These are phyloP conservation scores for Mycteria americana DNA, from an alignment of 2,797 vertebrate species.

Conservation along the genomic window DNA sequence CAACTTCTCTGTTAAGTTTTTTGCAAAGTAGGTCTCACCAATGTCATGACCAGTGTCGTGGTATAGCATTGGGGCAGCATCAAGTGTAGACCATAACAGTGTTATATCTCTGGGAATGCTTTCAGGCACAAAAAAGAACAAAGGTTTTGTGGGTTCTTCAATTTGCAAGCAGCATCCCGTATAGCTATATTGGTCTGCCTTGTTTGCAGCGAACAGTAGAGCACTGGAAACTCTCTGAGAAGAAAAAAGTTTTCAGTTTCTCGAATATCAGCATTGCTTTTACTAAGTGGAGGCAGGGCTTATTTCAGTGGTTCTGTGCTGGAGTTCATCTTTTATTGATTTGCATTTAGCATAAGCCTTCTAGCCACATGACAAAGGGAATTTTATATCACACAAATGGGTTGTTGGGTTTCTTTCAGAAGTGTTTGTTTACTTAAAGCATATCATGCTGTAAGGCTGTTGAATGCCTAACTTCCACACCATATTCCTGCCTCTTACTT, in stretches of 20 bases:
- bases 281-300: background rate
- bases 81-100: background rate
- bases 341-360: background rate
- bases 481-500: background rate
- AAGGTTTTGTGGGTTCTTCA: background rate
- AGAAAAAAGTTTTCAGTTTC: background rate
- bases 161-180: background rate
- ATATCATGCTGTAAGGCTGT: background rate
- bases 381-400: background rate
- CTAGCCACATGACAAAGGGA: background rate
- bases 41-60: background rate
- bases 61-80: background rate
- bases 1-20: background rate
- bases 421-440: background rate
- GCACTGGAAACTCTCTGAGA: background rate
- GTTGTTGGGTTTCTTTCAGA: background rate
- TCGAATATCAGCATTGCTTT: background rate
- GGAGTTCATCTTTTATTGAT: background rate
- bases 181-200: background rate
- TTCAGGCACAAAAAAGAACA: background rate
- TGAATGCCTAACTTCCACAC: background rate
- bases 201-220: background rate
- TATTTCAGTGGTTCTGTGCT: background rate
- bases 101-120: background rate
- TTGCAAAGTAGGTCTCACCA: background rate